Conservation (phyloP, 2,113 vertebrate genomes). For the Sinosuthora webbiana region DNA sequence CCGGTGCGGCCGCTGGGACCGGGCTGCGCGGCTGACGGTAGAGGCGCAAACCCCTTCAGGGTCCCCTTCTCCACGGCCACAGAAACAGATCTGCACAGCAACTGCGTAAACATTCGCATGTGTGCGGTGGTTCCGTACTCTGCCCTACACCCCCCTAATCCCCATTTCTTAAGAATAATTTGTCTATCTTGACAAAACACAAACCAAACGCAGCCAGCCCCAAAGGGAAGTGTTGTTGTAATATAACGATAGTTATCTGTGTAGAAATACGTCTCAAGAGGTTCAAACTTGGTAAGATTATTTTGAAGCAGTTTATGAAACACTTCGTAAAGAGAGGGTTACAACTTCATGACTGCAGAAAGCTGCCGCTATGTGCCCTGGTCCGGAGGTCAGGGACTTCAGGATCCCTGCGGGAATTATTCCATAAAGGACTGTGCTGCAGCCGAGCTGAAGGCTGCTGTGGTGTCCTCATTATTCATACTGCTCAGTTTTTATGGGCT, state of each 20-base stretch:
- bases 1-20: neutral
- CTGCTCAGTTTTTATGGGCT: neutral
- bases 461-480: neutral
- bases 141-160: rapidly evolving
- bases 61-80: rapidly evolving
- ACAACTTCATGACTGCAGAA: rapidly evolving
- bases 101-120: rapidly evolving
- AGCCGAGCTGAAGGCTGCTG: neutral
- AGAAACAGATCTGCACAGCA: rapidly evolving
- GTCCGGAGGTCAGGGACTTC: neutral
- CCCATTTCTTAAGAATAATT: rapidly evolving
- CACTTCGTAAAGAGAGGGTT: rapidly evolving
- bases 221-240: rapidly evolving
- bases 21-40: too few relatives aligned
- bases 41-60: rapidly evolving
- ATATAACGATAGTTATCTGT: rapidly evolving
- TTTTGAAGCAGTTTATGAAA: neutral
- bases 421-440: neutral
- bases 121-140: rapidly evolving
- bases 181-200: neutral
- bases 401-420: rapidly evolving
- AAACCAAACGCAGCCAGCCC: neutral
- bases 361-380: rapidly evolving
- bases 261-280: neutral
- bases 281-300: neutral